Evolutionary conservation across 2,113 vertebrate genomes (phyloP).

Genomic region (Erythrocercus mccallii): DNA sequence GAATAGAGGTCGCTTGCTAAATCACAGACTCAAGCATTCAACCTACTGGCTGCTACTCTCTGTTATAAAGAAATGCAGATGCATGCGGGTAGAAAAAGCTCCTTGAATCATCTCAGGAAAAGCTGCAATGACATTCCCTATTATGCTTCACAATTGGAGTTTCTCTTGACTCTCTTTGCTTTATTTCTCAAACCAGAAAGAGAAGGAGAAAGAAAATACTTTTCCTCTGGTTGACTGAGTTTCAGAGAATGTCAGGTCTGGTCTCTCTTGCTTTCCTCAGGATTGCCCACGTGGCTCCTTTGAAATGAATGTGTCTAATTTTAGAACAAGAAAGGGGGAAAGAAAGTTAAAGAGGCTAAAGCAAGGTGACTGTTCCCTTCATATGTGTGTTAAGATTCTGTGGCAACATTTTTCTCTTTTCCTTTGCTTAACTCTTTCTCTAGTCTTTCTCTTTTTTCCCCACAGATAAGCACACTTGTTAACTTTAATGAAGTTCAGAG

Average conservation of each 20-base stretch:
- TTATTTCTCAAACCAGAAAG: constrained; percentile 18
- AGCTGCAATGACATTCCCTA: background rate
- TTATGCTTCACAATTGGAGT: background rate
- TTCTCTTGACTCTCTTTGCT: background rate
- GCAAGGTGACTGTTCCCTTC: constrained; percentile 14
- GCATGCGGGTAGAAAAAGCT: background rate
- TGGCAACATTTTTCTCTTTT: background rate
- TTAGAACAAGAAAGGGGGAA: constrained; percentile 36
- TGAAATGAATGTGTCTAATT: constrained; percentile 60
- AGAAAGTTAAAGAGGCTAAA: background rate
- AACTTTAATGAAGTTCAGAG: background rate
- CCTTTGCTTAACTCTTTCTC: background rate
- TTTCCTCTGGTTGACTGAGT: background rate
- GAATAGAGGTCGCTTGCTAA: background rate
- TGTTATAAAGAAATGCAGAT: background rate
- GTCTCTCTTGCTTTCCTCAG: constrained; percentile 25
- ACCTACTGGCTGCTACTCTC: background rate
- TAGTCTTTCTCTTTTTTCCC: background rate
- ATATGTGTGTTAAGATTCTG: background rate
- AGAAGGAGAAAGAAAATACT: background rate
- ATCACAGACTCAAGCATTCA: background rate
- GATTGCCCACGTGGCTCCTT: constrained; percentile 52
- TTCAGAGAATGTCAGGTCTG: constrained; percentile 13
- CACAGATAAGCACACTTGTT: rapidly evolving
- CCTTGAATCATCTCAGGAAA: background rate